Percentiles rank a stretch among this genome's conserved stretches.
Conservation (phyloP, 1,140 invertebrate species). For the Drosophila nigrodunni region DNA sequence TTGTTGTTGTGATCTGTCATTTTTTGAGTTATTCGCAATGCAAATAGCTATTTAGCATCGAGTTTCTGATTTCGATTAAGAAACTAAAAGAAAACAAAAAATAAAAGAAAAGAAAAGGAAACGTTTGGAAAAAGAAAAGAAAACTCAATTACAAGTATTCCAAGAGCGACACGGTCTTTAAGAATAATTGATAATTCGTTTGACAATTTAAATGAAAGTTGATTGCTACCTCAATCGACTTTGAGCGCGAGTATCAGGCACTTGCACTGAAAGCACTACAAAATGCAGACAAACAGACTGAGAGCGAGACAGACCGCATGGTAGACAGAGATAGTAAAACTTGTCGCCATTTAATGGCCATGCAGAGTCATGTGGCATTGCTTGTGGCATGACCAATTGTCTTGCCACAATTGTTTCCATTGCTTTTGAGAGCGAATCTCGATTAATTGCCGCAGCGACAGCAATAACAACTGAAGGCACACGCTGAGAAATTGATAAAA, state of each 20-base stretch:
- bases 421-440: slow-evolving; percentile 34
- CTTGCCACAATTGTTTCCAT: slow-evolving; percentile 36
- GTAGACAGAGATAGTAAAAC: slow-evolving; percentile 19
- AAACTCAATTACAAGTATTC: slow-evolving; percentile 28
- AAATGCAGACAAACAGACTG: slow-evolving; percentile 17
- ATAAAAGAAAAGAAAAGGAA: slow-evolving; percentile 8
- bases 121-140: slow-evolving; percentile 7
- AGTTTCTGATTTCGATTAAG: slow-evolving; percentile 15
- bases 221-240: slow-evolving; percentile 35
- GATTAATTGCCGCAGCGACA: slow-evolving; percentile 7
- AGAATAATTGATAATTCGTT: slow-evolving; percentile 59
- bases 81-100: not conserved
- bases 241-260: not conserved
- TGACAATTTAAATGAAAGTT: slow-evolving; percentile 77
- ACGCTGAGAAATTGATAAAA: not conserved
- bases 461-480: not conserved
- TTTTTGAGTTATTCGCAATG: slow-evolving; percentile 33
- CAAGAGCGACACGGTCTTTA: slow-evolving; percentile 40
- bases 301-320: no score
- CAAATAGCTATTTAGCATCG: slow-evolving; percentile 27
- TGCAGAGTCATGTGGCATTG: slow-evolving; percentile 39
- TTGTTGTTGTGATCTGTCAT: slow-evolving; percentile 15
- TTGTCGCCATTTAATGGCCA: slow-evolving; percentile 41
- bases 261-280: slow-evolving; percentile 26
- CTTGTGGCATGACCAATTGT: slow-evolving; percentile 36